Evolutionary conservation across 2,113 vertebrate species (phyloP), one percentile per base, ranked within the genome.

Genomic region (Meleagris gallopavo): DNA sequence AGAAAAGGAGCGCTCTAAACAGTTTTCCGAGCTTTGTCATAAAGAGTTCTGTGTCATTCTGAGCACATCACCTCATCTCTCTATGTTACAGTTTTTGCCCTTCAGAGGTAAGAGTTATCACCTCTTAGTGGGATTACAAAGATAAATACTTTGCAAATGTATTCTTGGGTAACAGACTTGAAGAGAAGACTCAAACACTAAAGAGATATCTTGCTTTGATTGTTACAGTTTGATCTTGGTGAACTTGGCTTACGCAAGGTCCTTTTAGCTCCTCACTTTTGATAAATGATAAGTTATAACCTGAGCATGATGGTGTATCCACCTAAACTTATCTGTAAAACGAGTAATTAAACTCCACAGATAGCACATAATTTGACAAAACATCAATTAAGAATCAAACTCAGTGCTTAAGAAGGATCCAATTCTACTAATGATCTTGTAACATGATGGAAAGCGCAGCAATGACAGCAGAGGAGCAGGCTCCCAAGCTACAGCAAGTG

Each of bases 181-280:
- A 83, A 64, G 17, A 58, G 45, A 66, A 77, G 17, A 10, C 43
- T 65, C 65, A 66, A 58, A 48, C 21, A 6, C 30, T 66, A 54
- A 78, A 80, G 61, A 88, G 41, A 55, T 24, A 7, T 77, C 46
- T 67, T 82, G 27, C 27, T 48, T 24, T 52, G 34, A 36, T 19
- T 48, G 18, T 29, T 73, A 61, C 30, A 80, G 62, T 90, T 85
- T 83, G 43, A 84, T 6, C 13, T 52, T 38, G 29, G 24, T 0
- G 1, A 74, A 45, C 66, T 75, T 43, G 58, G 34, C 46, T 77
- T 67, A 22, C 0, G 0, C 5, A 9, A 88, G 9, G 25, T 70
- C 29, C 32, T 95, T 83, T 29, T 3, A 88, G 5, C 10, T 30
- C 45, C 34, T 91, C 27, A 24, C 16, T 52, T 38, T 32, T 81